Conservation (phyloP, 1,140 invertebrate genomes). For the Camponotus floridanus region DNA sequence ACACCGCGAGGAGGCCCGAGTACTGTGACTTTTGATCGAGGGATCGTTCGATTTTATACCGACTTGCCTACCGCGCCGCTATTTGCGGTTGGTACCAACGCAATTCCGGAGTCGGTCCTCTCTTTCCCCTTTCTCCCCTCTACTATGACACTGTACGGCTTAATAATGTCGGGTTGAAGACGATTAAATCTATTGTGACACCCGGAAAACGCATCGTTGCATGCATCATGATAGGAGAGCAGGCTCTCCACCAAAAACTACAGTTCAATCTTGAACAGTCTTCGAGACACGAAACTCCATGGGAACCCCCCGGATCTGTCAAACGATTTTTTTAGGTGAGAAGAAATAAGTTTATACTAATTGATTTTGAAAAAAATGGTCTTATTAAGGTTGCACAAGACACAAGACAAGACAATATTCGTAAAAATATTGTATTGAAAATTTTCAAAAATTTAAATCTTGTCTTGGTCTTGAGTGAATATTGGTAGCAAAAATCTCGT, state of each 20-base stretch:
- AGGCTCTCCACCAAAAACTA: slow-evolving; percentile 48
- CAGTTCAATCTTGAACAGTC: not conserved
- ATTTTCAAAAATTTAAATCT: no score
- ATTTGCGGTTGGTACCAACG: slow-evolving; percentile 10
- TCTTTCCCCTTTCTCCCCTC: not conserved
- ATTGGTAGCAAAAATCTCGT: no score
- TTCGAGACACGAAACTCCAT: not conserved
- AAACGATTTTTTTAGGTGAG: not conserved
- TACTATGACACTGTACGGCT: not conserved
- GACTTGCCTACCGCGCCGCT: slow-evolving; percentile 73
- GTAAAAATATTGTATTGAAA: no score
- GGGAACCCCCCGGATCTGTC: not conserved
- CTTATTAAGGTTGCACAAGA: no score
- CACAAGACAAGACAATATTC: no score
- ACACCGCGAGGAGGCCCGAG: slow-evolving; percentile 68
- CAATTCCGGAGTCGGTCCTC: slow-evolving; percentile 21
- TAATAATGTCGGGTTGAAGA: not conserved
- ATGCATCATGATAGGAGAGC: slow-evolving; percentile 66
- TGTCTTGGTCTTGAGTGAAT: no score
- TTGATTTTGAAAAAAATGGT: no score
- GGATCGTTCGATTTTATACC: slow-evolving; percentile 80
- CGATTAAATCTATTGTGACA: slow-evolving; percentile 55
- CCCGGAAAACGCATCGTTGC: not conserved
- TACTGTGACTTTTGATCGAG: slow-evolving; percentile 76
- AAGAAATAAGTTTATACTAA: not conserved